Evolutionary conservation across 2,888 invertebrate species (phyloP).

Genomic region (Pocota personata): DNA sequence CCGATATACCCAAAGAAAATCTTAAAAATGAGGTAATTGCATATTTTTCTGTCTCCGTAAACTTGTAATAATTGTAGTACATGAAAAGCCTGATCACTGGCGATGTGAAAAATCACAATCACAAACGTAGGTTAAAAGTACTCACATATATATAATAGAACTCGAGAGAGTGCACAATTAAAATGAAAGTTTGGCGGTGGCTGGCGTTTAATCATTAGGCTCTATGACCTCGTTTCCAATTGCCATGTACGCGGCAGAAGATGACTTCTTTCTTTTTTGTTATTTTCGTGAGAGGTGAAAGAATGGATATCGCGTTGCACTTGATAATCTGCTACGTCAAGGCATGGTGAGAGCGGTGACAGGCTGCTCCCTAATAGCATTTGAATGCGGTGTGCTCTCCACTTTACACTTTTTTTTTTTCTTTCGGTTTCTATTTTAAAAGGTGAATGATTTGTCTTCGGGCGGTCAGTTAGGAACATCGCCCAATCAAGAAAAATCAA

Average conservation of each 20-base stretch:
- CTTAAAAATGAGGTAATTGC: slow-evolving; percentile 74
- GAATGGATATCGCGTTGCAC: slow-evolving; percentile 24
- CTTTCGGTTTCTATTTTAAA: background rate
- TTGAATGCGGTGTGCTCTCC: background rate
- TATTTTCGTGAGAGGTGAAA: slow-evolving; percentile 47
- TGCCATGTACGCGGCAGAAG: slow-evolving; percentile 47
- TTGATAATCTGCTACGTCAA: background rate
- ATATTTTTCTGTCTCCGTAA: slow-evolving; percentile 6
- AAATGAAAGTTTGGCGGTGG: slow-evolving; percentile 72
- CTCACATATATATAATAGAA: slow-evolving; percentile 42
- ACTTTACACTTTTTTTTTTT: background rate
- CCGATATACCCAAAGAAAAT: slow-evolving; percentile 77
- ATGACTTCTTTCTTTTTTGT: slow-evolving; percentile 36
- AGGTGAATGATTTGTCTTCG: slow-evolving; percentile 58
- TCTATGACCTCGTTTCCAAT: slow-evolving; percentile 65
- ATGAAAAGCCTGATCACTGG: slow-evolving; percentile 7
- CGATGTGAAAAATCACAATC: slow-evolving; percentile 20
- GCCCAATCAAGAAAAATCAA: slow-evolving; percentile 80
- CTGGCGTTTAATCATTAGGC: slow-evolving; percentile 61
- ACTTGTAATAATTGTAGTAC: background rate
- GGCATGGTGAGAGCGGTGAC: background rate
- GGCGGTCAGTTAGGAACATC: slow-evolving; percentile 78
- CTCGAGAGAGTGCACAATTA: slow-evolving; percentile 67
- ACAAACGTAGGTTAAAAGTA: slow-evolving; percentile 31
- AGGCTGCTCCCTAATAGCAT: background rate